A percentile compares a stretch with the other conserved stretches of the same genome.
Conservation (phyloP, 2,888 invertebrate species). For the Drosophila merina region DNA sequence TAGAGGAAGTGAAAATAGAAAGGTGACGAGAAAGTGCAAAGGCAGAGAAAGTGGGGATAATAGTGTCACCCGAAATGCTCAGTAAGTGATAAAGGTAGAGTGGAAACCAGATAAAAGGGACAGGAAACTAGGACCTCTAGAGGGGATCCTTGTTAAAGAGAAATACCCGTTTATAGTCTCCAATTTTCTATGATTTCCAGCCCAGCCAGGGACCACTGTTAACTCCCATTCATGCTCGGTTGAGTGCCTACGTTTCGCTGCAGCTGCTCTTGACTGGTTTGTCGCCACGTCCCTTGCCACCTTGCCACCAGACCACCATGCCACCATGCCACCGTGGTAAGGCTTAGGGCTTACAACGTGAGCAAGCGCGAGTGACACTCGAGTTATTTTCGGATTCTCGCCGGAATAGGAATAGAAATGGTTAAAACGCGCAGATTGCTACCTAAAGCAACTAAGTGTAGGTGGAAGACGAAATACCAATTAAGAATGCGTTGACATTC, state of each 20-base stretch:
- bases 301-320: background rate
- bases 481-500: slow-evolving; percentile 66
- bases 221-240: slow-evolving; percentile 10
- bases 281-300: background rate
- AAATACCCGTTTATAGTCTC: too few relatives aligned
- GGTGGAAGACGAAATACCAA: slow-evolving; percentile 64
- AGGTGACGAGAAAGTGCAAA: slow-evolving; percentile 19
- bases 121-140: too few relatives aligned
- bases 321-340: slow-evolving; percentile 12
- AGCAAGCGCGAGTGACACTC: slow-evolving; percentile 57
- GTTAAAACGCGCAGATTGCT: slow-evolving; percentile 34
- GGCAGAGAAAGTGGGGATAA: slow-evolving; percentile 25
- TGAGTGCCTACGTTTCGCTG: slow-evolving; percentile 20
- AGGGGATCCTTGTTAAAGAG: background rate
- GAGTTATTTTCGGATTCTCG: slow-evolving; percentile 67
- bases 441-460: slow-evolving; percentile 62
- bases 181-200: background rate
- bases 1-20: slow-evolving; percentile 11
- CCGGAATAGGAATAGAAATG: slow-evolving; percentile 18
- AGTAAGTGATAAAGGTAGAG: slow-evolving; percentile 14
- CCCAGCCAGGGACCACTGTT: background rate
- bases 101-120: background rate
- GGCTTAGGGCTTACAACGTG: slow-evolving; percentile 35
- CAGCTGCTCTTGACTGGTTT: slow-evolving; percentile 31
- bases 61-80: slow-evolving; percentile 40